Evolutionary conservation across 1,140 invertebrate genomes (phyloP).

Genomic region (Acromyrmex echinatior): DNA sequence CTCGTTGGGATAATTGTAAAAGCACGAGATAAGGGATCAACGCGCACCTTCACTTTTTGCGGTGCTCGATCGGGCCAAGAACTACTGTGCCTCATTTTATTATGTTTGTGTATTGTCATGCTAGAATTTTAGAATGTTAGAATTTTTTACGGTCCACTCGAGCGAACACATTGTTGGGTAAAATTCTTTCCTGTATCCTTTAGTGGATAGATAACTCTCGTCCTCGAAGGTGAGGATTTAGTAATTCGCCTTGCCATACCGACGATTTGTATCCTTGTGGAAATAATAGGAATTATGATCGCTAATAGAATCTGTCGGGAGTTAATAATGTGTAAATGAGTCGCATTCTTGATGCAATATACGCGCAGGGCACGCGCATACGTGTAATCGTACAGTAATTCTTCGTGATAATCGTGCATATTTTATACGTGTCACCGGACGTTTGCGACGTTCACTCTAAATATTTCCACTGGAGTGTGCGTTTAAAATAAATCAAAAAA

Average conservation of each 20-base stretch:
- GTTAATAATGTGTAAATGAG: constrained; percentile 7
- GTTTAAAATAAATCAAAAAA: constrained; percentile 31
- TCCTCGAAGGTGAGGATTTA: not conserved
- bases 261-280: constrained; percentile 20
- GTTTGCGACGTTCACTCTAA: constrained; percentile 52
- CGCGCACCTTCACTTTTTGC: constrained; percentile 76
- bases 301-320: not conserved
- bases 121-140: not conserved
- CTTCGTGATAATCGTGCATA: constrained; percentile 27
- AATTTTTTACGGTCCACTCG: constrained; percentile 1
- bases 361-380: constrained; percentile 13
- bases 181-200: not conserved
- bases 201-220: not conserved
- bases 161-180: not conserved
- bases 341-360: constrained; percentile 26
- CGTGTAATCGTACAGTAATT: not conserved
- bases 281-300: not conserved
- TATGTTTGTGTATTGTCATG: constrained; percentile 74
- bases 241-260: not conserved
- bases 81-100: constrained; percentile 79
- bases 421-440: constrained; percentile 35
- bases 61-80: constrained; percentile 78
- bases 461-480: constrained; percentile 32
- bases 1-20: constrained; percentile 79
- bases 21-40: constrained; percentile 78